Evolutionary conservation across 2,888 invertebrate genomes (phyloP), one percentile per base, ranked within the genome.

Genomic region (Dolomedes plantarius): DNA sequence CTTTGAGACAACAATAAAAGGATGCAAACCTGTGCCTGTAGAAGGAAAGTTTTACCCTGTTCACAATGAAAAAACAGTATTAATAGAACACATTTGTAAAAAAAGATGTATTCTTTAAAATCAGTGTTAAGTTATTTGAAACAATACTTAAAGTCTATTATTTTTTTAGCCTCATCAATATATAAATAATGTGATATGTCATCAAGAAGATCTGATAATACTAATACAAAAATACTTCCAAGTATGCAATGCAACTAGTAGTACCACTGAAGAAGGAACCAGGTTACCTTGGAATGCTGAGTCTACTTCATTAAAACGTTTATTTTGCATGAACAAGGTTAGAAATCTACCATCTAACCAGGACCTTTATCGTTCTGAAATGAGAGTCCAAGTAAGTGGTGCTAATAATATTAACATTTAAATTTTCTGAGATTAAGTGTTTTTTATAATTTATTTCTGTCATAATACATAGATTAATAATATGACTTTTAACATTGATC

Each of bases 371-470:
- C 0, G 16, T 6, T 32, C 16, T 67, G 32, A 67, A 32, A 32
- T 31, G 32, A 67, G 67, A 67, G 32, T 67, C 19, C 31, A 67
- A 32, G 67, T 67, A 67, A 67, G 67, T n/a, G n/a, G n/a, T n/a
- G n/a, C n/a, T n/a, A n/a, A n/a, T n/a, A 56, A n/a, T 19, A n/a
- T 56, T 2, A 19, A 36, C 36, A 36, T 5, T 36, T 36, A 36
- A 9, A 36, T 36, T 7, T 36, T n/a, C n/a, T n/a, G n/a, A n/a
- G n/a, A n/a, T n/a, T n/a, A n/a, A n/a, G n/a, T n/a, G n/a, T n/a
- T n/a, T n/a, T n/a, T n/a, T n/a, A n/a, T n/a, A n/a, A n/a, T n/a
- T n/a, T n/a, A n/a, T n/a, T n/a, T n/a, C n/a, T n/a, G n/a, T n/a
- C n/a, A n/a, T n/a, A n/a, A n/a, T n/a, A n/a, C n/a, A n/a, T n/a